These are phyloP conservation scores for Microchirus variegatus DNA, from an alignment of 2,797 vertebrate species.

Conservation along the genomic window DNA sequence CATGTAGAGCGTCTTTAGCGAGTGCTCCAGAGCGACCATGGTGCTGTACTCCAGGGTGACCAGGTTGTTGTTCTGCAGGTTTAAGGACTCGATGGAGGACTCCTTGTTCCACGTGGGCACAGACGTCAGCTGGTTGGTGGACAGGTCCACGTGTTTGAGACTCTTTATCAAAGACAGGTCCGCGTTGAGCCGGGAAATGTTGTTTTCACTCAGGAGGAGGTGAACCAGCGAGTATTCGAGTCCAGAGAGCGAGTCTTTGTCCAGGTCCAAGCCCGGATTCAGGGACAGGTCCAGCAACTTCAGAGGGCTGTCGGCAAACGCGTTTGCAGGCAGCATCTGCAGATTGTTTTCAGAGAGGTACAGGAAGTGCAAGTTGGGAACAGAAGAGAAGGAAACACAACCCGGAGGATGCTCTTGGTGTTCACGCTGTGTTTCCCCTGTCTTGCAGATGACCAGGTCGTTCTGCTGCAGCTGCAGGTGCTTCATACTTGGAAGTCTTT, in stretches of 20 bases:
- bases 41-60: constrained; percentile 84
- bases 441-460: constrained; percentile 81
- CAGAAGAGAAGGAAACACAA: constrained; percentile 83
- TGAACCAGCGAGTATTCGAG: constrained; percentile 87
- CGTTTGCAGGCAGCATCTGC: constrained; percentile 69
- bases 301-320: constrained; percentile 85
- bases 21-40: constrained; percentile 83
- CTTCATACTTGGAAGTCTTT: constrained; percentile 79
- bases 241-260: constrained; percentile 81
- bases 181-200: constrained; percentile 78
- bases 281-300: constrained; percentile 87
- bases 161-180: constrained; percentile 84
- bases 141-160: constrained; percentile 88
- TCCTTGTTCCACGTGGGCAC: constrained; percentile 83
- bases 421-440: constrained; percentile 31
- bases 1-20: constrained; percentile 89
- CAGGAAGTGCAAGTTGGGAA: constrained; percentile 79
- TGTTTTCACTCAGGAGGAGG: constrained; percentile 86
- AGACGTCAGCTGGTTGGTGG: constrained; percentile 86
- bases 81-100: constrained; percentile 87
- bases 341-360: constrained; percentile 86
- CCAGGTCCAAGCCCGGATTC: constrained; percentile 85
- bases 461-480: constrained; percentile 88
- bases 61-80: constrained; percentile 91
- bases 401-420: constrained; percentile 25